A percentile compares a stretch with the other conserved stretches of the same genome.
phyloP scores from a whole-genome alignment of 2,797 vertebrate species.

The Propithecus deckenii region DNA sequence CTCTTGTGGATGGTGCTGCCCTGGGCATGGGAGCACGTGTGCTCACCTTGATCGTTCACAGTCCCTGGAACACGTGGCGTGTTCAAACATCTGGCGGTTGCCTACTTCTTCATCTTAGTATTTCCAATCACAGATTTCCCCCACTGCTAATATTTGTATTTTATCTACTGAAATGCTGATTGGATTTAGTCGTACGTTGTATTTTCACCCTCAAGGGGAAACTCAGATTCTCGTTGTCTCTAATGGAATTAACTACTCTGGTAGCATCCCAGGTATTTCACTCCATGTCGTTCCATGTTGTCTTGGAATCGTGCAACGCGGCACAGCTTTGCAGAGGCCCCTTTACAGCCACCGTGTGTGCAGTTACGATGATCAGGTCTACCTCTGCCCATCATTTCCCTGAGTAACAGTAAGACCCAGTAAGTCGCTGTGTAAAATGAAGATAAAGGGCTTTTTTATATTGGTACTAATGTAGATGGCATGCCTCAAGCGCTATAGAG shows the following conservation, averaged over 20 bases:
- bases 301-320: background rate
- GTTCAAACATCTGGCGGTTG: background rate
- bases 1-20: rapidly evolving
- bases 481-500: background rate
- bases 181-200: background rate
- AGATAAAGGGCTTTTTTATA: background rate
- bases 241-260: background rate
- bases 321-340: background rate
- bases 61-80: background rate
- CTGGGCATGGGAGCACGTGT: rapidly evolving
- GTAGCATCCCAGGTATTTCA: background rate
- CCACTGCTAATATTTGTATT: background rate
- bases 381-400: background rate
- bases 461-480: background rate
- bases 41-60: background rate
- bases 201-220: background rate
- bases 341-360: background rate
- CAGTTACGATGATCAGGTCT: background rate
- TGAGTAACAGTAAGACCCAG: background rate
- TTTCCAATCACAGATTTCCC: background rate
- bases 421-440: constrained; percentile 30
- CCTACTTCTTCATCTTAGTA: background rate
- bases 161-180: background rate
- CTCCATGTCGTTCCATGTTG: background rate
- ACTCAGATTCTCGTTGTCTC: background rate